phyloP scores from a whole-genome alignment of 2,797 vertebrate species.

The Acanthurus lineatus region DNA sequence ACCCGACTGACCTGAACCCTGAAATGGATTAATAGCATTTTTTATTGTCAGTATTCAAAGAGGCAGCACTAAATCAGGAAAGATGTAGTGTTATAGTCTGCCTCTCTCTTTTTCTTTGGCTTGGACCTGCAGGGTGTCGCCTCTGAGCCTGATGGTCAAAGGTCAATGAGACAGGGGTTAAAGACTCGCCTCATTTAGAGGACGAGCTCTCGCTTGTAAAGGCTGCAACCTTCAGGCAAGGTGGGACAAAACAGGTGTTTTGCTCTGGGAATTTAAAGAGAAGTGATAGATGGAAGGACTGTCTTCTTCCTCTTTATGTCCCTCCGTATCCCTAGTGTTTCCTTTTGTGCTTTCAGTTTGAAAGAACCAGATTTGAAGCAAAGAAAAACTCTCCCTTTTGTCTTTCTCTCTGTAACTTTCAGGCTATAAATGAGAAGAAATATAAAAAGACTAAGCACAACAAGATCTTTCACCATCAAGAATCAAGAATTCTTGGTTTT shows the following conservation, averaged over 20 bases:
- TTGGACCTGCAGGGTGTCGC: conserved; percentile 21
- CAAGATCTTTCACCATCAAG: conserved; percentile 10
- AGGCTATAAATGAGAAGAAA: conserved; percentile 11
- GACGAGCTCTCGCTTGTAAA: conserved; percentile 45
- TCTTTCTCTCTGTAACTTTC: background rate
- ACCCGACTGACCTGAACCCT: too few species aligned
- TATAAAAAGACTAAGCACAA: background rate
- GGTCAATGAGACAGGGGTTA: conserved; percentile 58
- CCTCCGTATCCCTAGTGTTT: background rate
- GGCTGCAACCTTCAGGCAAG: conserved; percentile 36
- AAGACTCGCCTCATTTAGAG: conserved; percentile 37
- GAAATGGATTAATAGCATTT: background rate
- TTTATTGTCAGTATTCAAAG: background rate
- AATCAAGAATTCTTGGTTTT: background rate
- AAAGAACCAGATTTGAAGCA: background rate
- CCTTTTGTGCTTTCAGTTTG: background rate
- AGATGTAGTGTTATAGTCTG: background rate
- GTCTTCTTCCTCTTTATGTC: background rate
- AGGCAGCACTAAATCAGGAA: background rate
- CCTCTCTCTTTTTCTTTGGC: background rate
- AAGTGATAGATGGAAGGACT: background rate
- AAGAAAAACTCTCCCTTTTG: background rate
- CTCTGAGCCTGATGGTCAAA: conserved; percentile 24
- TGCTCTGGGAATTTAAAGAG: conserved; percentile 32
- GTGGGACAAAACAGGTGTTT: conserved; percentile 64